Conservation (phyloP, 2,797 vertebrate genomes). For the Notolabrus celidotus region DNA sequence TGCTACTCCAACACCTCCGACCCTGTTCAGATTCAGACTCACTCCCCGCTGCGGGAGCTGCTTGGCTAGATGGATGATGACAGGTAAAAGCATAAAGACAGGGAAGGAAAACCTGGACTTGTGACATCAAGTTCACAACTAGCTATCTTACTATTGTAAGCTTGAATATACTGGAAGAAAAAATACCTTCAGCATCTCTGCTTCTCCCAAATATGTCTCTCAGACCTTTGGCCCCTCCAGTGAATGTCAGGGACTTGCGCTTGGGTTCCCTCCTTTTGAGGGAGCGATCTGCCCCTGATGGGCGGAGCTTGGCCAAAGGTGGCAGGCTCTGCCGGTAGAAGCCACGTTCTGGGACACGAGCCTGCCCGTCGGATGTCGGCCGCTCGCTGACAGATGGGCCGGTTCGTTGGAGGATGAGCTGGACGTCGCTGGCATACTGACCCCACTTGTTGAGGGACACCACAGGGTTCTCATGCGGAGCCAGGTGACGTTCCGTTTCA, state of each 20-base stretch:
- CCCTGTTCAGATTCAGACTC: conserved; percentile 82
- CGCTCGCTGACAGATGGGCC: conserved; percentile 93
- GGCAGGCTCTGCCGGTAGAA: conserved; percentile 94
- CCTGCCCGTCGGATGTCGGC: conserved; percentile 89
- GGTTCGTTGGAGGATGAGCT: conserved; percentile 93
- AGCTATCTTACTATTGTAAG: too few relatives aligned
- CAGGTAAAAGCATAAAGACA: neutral
- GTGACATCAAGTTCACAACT: neutral
- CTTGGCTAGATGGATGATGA: conserved; percentile 76
- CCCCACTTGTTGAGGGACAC: conserved; percentile 98
- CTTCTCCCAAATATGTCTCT: conserved; percentile 94
- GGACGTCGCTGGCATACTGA: conserved; percentile 96
- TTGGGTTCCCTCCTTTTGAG: conserved; percentile 94
- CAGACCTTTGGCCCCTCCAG: conserved; percentile 90
- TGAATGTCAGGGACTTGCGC: conserved; percentile 96
- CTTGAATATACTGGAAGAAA: neutral
- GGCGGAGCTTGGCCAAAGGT: conserved; percentile 92
- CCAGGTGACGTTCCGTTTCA: conserved; percentile 93
- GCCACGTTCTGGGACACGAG: conserved; percentile 88
- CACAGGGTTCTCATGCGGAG: conserved; percentile 94
- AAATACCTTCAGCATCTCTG: conserved; percentile 86
- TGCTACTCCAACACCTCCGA: conserved; percentile 58
- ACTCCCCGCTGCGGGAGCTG: conserved; percentile 81
- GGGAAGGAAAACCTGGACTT: neutral
- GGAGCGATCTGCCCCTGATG: conserved; percentile 86